Evolutionary conservation across 2,797 vertebrate genomes (phyloP), one percentile per base, ranked within the genome.

Genomic region (Syncerus caffer): DNA sequence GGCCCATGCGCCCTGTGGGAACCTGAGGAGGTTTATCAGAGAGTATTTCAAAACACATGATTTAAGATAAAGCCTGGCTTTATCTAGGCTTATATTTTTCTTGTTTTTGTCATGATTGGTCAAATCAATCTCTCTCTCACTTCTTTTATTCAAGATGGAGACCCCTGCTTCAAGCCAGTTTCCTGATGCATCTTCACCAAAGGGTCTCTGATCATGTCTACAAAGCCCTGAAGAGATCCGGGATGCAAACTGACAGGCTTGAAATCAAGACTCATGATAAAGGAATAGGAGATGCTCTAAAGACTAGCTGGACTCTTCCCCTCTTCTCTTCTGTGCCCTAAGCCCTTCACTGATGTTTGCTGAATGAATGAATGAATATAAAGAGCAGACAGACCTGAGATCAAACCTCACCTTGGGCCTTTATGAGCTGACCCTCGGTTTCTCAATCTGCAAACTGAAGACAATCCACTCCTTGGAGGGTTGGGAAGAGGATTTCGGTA

Each of bases 331-430:
- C 55, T 93, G 10, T 90, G 67, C 90, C 86, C 42, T 84, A 51
- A 57, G 64, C 42, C 51, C 76, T 58, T 93, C 29, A 55, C 4
- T 38, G 47, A 42, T 86, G 53, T 71, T 85, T 93, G 58, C 55
- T 82, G 85, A 96, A 23, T 92, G 76, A 96, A 67, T 55, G 62
- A 83, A 90, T 55, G 53, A 57, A 80, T 83, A 89, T 38, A 84
- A 91, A 84, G 11, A 91, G 34, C 60, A 95, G 78, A 53, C 14
- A 58, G 38, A 83, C 45, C 45, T 78, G 80, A 29, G 53, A 60
- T 90, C 76, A 94, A 42, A 88, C 50, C 42, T 85, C 34, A 25
- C n/a, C 13, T 50, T 8, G 17, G 71, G 45, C 58, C 62, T 38
- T 95, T 85, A 92, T 38, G 79, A 83, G 74, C 34, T 64, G 38